Conservation (phyloP, 1,140 invertebrate species). For the Metaphire vulgaris region DNA sequence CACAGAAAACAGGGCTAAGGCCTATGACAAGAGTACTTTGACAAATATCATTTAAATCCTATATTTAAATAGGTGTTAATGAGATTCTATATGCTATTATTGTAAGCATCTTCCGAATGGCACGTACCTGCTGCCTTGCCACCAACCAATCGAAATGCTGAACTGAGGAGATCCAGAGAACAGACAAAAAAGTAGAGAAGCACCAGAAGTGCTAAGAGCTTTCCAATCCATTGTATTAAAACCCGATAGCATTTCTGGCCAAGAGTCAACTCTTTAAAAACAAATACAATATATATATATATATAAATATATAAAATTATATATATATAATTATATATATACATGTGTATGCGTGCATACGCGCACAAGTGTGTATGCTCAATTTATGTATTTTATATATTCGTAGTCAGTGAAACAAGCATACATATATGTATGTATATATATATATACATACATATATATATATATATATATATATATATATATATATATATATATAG, state of each 20-base stretch:
- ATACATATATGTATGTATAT: background rate
- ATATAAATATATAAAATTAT: background rate
- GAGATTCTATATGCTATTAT: too few relatives aligned
- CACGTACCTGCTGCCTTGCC: slow-evolving; percentile 36
- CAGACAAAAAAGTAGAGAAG: slow-evolving; percentile 57
- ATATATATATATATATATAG: too few relatives aligned
- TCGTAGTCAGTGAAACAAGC: background rate
- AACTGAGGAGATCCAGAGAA: slow-evolving; percentile 54
- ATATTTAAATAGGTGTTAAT: too few relatives aligned
- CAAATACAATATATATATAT: background rate
- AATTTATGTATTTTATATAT: too few relatives aligned
- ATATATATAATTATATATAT: background rate
- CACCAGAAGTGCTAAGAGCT: slow-evolving; percentile 40
- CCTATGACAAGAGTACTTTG: too few relatives aligned
- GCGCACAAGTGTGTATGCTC: too few relatives aligned
- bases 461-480: too few relatives aligned
- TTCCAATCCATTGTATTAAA: slow-evolving; percentile 25
- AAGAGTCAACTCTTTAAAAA: background rate
- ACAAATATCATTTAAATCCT: too few relatives aligned
- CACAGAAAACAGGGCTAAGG: too few relatives aligned
- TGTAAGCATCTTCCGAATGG: too few relatives aligned
- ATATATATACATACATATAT: too few relatives aligned
- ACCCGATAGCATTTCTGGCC: background rate
- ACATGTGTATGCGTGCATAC: too few relatives aligned
- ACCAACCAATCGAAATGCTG: slow-evolving; percentile 55